Conservation (phyloP, 2,888 invertebrate genomes). For the Lepidochrysops patricia region DNA sequence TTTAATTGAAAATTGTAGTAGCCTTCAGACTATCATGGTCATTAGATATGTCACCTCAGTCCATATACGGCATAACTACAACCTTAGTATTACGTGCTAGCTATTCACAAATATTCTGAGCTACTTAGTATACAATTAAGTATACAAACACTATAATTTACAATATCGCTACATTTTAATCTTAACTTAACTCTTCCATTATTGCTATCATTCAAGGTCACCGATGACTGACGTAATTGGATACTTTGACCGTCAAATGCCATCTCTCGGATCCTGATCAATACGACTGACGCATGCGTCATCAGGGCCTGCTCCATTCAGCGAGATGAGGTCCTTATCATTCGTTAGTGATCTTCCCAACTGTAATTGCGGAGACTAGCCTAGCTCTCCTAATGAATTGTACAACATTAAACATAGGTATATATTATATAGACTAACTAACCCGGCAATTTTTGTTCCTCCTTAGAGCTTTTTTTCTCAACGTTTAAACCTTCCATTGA, state of each 20-base stretch:
- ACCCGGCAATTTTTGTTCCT: no score
- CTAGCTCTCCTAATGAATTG: no score
- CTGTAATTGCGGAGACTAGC: no score
- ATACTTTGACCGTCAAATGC: constrained; percentile 10
- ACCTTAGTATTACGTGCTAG: no score
- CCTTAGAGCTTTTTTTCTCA: no score
- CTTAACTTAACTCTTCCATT: not conserved
- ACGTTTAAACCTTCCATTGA: no score
- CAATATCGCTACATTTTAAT: not conserved
- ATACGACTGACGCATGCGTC: constrained; percentile 70
- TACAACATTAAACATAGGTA: no score
- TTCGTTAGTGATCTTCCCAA: no score
- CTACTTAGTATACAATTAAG: not conserved
- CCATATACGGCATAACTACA: no score
- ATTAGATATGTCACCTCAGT: not conserved
- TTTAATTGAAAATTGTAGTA: not conserved
- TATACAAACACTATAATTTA: not conserved
- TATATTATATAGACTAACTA: no score
- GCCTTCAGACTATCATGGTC: not conserved
- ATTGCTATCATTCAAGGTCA: not conserved
- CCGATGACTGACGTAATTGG: not conserved
- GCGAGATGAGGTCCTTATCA: constrained; percentile 31
- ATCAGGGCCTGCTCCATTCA: constrained; percentile 33
- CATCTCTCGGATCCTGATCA: constrained; percentile 51
- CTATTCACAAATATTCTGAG: no score